Percentiles rank a stretch among this genome's conserved stretches.
Evolutionary conservation across 2,113 vertebrate genomes (phyloP).

Genomic region (Percina caprodes): DNA sequence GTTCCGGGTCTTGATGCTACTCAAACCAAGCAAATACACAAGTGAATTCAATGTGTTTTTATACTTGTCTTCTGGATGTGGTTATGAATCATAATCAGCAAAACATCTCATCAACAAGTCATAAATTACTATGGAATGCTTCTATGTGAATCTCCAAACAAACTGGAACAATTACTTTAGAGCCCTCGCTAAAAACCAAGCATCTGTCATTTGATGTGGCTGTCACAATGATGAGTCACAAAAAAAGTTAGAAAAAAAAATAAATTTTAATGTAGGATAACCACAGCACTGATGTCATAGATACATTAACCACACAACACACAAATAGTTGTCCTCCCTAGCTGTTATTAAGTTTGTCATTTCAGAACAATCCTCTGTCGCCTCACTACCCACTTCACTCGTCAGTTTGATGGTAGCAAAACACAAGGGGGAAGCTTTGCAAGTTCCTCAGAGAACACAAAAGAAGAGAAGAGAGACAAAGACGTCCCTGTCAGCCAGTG

Average conservation of each 20-base stretch:
- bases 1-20: not conserved
- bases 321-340: constrained; percentile 45
- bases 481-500: constrained; percentile 40
- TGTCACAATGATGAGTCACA: constrained; percentile 19
- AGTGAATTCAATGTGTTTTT: not conserved
- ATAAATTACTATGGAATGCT: not conserved
- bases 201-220: not conserved
- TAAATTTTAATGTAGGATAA: not conserved
- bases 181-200: not conserved
- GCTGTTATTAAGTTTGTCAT: constrained; percentile 69
- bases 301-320: constrained; percentile 8
- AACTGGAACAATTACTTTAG: not conserved
- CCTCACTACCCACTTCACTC: constrained; percentile 48
- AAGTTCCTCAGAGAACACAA: constrained; percentile 34
- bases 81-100: not conserved
- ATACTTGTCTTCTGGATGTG: not conserved
- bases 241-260: not conserved
- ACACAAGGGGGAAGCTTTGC: constrained; percentile 20
- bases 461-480: constrained; percentile 61
- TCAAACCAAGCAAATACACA: not conserved
- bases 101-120: not conserved
- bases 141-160: not conserved
- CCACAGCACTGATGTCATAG: constrained; percentile 10
- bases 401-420: constrained; percentile 42
- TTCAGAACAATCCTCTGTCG: constrained; percentile 44